Conservation (phyloP, 2,888 invertebrate species). For the Sarcophaga caerulescens region DNA sequence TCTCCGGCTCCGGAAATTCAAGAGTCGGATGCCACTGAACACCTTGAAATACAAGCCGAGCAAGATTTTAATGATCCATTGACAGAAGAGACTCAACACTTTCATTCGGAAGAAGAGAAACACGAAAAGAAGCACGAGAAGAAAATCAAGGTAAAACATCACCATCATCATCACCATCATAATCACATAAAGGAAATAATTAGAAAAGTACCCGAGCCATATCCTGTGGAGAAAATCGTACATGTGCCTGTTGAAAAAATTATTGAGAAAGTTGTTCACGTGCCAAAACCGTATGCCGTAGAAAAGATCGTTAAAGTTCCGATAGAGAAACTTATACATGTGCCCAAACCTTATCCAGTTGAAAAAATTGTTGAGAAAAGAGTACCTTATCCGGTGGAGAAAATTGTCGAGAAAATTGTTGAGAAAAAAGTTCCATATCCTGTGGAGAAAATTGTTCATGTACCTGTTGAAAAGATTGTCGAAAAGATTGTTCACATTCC, state of each 20-base stretch:
- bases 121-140: constrained; percentile 72
- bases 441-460: constrained; percentile 82
- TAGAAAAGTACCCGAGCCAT: constrained; percentile 82
- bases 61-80: constrained; percentile 66
- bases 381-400: constrained; percentile 80
- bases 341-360: constrained; percentile 81
- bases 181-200: constrained; percentile 85
- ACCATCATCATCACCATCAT: constrained; percentile 86
- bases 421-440: constrained; percentile 81
- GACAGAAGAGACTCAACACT: constrained; percentile 61
- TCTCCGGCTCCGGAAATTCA: constrained; percentile 46
- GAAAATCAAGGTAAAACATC: constrained; percentile 82
- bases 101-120: constrained; percentile 60
- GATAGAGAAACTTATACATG: constrained; percentile 79
- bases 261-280: constrained; percentile 81
- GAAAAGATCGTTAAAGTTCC: constrained; percentile 79
- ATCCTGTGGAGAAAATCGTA: constrained; percentile 82
- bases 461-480: constrained; percentile 78
- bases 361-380: constrained; percentile 78
- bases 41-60: constrained; percentile 70
- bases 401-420: constrained; percentile 80
- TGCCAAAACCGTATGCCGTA: constrained; percentile 82
- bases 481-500: constrained; percentile 81
- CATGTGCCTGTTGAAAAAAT: constrained; percentile 82
- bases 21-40: constrained; percentile 70